Evolutionary conservation across 2,797 vertebrate genomes (phyloP).

Genomic region (Nannoperca australis): DNA sequence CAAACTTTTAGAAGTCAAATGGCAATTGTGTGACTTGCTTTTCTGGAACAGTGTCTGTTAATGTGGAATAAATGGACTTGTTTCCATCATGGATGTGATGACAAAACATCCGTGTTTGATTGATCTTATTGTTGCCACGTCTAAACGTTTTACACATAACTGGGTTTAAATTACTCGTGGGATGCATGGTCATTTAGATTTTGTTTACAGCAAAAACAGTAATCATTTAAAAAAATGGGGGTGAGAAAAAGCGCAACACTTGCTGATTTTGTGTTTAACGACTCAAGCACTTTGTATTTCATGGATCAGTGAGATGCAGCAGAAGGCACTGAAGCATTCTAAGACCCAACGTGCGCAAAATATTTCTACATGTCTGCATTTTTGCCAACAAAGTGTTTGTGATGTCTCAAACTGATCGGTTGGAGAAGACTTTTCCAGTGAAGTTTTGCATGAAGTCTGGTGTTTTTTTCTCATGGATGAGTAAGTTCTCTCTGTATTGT

Average conservation of each 20-base stretch:
- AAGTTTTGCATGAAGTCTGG: slow-evolving; percentile 61
- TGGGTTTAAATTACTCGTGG: background rate
- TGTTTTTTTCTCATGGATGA: slow-evolving; percentile 70
- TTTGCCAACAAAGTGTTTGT: slow-evolving; percentile 8
- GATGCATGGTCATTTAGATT: background rate
- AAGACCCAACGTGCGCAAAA: background rate
- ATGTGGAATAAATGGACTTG: background rate
- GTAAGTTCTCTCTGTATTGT: slow-evolving; percentile 57
- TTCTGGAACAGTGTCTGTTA: background rate
- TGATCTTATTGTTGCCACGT: background rate
- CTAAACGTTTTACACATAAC: background rate
- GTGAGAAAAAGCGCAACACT: accelerated
- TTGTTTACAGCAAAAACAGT: background rate
- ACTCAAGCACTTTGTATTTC: background rate
- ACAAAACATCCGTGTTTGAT: background rate
- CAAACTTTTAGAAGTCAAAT: background rate
- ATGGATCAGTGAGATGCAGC: slow-evolving; percentile 14
- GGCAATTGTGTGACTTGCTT: background rate
- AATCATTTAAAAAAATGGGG: background rate
- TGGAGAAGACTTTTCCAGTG: slow-evolving; percentile 31
- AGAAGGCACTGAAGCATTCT: slow-evolving; percentile 7
- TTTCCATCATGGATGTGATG: background rate
- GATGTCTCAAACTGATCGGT: slow-evolving; percentile 1
- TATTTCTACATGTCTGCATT: background rate
- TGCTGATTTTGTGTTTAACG: background rate